These are phyloP conservation scores for Neolamprologus sp. DNA, from an alignment of 2,113 vertebrate species.

Conservation along the genomic window DNA sequence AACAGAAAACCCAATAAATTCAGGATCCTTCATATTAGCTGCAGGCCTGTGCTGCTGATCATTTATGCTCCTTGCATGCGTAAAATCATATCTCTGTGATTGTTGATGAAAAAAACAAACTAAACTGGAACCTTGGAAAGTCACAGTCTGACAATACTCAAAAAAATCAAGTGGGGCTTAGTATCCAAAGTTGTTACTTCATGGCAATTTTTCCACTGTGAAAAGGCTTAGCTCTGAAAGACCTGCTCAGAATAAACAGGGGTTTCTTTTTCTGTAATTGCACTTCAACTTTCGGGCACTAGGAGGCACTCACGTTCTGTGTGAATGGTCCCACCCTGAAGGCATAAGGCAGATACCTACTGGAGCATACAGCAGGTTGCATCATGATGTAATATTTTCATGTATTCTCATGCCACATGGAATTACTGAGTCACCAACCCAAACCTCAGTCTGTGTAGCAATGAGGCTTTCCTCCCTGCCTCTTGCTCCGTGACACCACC, in stretches of 20 bases:
- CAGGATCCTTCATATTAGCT: background rate
- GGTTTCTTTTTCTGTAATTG: background rate
- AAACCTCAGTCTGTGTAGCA: background rate
- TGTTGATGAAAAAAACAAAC: background rate
- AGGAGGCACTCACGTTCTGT: conserved; percentile 17
- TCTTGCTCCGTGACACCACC: background rate
- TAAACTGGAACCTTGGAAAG: background rate
- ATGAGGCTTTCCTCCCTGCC: background rate
- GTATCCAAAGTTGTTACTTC: background rate
- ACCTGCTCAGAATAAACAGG: background rate
- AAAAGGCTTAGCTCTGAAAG: background rate
- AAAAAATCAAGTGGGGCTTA: background rate
- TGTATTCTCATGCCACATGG: conserved; percentile 1
- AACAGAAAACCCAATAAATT: background rate
- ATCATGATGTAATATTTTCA: background rate
- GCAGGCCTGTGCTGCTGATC: background rate
- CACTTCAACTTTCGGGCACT: conserved; percentile 3
- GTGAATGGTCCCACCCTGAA: background rate
- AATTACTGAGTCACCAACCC: background rate
- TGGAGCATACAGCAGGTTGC: conserved; percentile 14
- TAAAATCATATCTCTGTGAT: background rate
- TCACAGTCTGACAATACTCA: background rate
- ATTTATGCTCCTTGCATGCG: background rate
- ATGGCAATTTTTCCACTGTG: background rate
- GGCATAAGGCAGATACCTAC: background rate